Conservation (phyloP, 2,113 vertebrate genomes). For the Strix aluco region DNA sequence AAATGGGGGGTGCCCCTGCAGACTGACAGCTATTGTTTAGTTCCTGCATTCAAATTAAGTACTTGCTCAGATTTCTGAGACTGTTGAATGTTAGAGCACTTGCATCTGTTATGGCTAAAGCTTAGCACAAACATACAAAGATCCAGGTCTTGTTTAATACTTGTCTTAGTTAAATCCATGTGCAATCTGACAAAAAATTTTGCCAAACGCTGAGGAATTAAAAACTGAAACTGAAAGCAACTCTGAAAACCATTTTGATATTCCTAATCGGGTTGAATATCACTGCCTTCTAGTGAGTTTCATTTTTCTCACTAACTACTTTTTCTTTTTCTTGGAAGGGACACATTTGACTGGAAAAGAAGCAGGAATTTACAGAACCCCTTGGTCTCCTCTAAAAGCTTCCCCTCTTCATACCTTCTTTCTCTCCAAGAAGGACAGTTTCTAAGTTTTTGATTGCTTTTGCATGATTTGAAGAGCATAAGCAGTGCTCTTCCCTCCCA, state of each 20-base stretch:
- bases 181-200: not conserved
- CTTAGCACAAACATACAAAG: not conserved
- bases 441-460: not conserved
- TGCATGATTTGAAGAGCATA: not conserved
- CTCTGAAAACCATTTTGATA: not conserved
- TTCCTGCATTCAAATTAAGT: not conserved
- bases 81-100: not conserved
- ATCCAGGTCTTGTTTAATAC: not conserved
- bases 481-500: not conserved
- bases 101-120: not conserved
- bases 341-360: too few species aligned
- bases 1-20: rapidly evolving
- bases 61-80: not conserved
- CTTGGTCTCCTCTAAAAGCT: not conserved
- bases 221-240: not conserved
- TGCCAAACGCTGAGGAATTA: not conserved
- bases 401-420: not conserved
- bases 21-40: not conserved
- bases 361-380: not conserved
- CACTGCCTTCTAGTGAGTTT: not conserved
- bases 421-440: not conserved
- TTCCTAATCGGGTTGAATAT: not conserved
- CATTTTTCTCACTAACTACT: not conserved
- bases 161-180: not conserved
- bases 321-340: not conserved